Evolutionary conservation across 2,113 vertebrate genomes (phyloP).

Genomic region (Lontra canadensis): DNA sequence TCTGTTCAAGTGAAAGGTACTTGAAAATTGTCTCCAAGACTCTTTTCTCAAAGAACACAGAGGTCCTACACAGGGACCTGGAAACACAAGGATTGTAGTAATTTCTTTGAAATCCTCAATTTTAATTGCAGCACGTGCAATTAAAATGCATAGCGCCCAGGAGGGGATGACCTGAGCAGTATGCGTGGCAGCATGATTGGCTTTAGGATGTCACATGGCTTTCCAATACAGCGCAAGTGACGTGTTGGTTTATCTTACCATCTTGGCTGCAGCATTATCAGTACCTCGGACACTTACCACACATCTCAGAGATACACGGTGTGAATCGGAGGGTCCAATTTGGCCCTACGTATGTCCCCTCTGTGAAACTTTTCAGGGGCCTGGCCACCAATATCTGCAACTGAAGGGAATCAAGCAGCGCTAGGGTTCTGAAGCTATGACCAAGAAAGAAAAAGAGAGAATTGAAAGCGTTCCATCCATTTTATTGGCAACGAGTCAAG

Average conservation of each 20-base stretch:
- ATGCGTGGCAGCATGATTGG: background rate
- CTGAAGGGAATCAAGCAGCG: slow-evolving; percentile 58
- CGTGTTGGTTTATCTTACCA: background rate
- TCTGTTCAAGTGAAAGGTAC: background rate
- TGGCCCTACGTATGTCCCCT: slow-evolving; percentile 65
- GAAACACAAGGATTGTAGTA: background rate
- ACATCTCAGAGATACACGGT: slow-evolving; percentile 65
- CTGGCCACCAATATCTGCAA: slow-evolving; percentile 74
- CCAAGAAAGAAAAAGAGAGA: slow-evolving; percentile 78
- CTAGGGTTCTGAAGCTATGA: slow-evolving; percentile 74
- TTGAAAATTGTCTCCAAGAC: background rate
- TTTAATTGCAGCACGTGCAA: slow-evolving; percentile 63
- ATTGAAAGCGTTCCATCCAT: slow-evolving; percentile 69
- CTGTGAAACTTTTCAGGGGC: slow-evolving; percentile 72
- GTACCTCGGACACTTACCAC: slow-evolving; percentile 71
- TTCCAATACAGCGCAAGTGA: background rate
- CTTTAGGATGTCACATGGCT: background rate
- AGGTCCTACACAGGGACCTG: background rate
- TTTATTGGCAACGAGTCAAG: slow-evolving; percentile 70
- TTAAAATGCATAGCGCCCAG: slow-evolving; percentile 50
- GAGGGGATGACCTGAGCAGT: background rate
- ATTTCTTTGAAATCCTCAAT: background rate
- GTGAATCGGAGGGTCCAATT: slow-evolving; percentile 65
- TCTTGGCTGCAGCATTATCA: background rate
- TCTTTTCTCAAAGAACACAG: background rate